Conservation (phyloP, 2,888 invertebrate genomes). For the Chorisops tibialis region DNA sequence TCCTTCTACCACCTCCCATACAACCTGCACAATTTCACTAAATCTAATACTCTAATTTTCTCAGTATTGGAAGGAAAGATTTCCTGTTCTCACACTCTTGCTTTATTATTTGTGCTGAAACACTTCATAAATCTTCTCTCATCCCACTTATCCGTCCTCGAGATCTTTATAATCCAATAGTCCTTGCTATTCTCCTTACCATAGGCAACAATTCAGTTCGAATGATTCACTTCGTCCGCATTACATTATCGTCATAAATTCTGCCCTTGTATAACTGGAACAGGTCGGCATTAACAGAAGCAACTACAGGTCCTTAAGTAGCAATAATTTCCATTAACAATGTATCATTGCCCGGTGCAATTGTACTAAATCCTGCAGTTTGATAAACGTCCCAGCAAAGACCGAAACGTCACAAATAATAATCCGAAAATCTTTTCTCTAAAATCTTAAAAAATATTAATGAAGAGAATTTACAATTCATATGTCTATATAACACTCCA, state of each 20-base stretch:
- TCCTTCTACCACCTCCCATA: too few species aligned
- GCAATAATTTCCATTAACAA: constrained; percentile 47
- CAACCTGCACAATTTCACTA: too few species aligned
- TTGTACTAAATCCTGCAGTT: constrained; percentile 41
- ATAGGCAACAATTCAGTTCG: constrained; percentile 49
- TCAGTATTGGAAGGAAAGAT: too few species aligned
- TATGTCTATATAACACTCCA: too few species aligned
- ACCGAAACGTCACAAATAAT: too few species aligned
- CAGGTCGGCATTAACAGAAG: constrained; percentile 45
- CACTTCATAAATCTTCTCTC: constrained; percentile 48
- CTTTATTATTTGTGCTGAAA: too few species aligned
- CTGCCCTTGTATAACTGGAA: constrained; percentile 45
- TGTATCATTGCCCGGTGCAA: constrained; percentile 44
- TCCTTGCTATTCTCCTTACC: constrained; percentile 46
- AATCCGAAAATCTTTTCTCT: too few species aligned
- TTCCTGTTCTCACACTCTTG: too few species aligned
- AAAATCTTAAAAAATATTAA: too few species aligned
- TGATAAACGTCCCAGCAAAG: too few species aligned
- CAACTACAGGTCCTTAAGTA: constrained; percentile 48
- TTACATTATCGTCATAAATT: constrained; percentile 49
- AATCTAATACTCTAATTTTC: too few species aligned
- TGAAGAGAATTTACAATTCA: too few species aligned
- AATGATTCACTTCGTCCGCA: constrained; percentile 45
- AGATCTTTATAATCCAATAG: constrained; percentile 51
- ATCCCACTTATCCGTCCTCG: constrained; percentile 49